Evolutionary conservation across 2,888 invertebrate species (phyloP).

Genomic region (Drosophila yooni): DNA sequence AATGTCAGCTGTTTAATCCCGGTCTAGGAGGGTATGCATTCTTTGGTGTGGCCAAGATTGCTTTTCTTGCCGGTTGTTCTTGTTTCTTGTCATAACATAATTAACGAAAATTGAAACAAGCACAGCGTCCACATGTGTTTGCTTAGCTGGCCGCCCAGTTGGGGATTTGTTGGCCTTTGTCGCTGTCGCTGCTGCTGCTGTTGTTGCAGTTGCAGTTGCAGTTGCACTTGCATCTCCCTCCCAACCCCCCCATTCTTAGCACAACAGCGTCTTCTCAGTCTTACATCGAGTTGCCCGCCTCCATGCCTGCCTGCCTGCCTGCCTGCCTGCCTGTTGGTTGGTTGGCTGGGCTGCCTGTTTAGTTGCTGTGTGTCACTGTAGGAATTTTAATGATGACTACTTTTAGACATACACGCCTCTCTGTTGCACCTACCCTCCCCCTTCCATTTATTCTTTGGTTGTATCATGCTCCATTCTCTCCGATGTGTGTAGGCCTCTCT

Average conservation of each 20-base stretch:
- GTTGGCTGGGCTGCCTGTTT: constrained; percentile 21
- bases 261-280: not conserved
- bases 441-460: constrained; percentile 4
- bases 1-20: not conserved
- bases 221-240: constrained; percentile 1
- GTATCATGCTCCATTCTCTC: not conserved
- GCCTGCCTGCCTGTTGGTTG: not conserved
- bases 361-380: constrained; percentile 72
- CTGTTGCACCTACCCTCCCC: constrained; percentile 44
- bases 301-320: constrained; percentile 7
- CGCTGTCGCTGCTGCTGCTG: constrained; percentile 27
- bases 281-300: constrained; percentile 1
- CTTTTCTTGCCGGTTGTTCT: constrained; percentile 6
- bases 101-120: constrained; percentile 76
- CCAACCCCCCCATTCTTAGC: not conserved
- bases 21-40: not conserved
- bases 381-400: constrained; percentile 83
- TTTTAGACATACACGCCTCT: constrained; percentile 80
- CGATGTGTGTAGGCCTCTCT: constrained; percentile 37
- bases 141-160: constrained; percentile 69
- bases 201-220: constrained; percentile 22
- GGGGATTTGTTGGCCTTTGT: constrained; percentile 70
- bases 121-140: constrained; percentile 52
- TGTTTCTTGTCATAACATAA: constrained; percentile 68
- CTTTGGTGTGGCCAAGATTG: not conserved